A percentile compares a stretch with the other conserved stretches of the same genome.
These are phyloP conservation scores for Monarcha castaneiventris DNA, from an alignment of 2,113 vertebrate genomes.

Conservation along the genomic window DNA sequence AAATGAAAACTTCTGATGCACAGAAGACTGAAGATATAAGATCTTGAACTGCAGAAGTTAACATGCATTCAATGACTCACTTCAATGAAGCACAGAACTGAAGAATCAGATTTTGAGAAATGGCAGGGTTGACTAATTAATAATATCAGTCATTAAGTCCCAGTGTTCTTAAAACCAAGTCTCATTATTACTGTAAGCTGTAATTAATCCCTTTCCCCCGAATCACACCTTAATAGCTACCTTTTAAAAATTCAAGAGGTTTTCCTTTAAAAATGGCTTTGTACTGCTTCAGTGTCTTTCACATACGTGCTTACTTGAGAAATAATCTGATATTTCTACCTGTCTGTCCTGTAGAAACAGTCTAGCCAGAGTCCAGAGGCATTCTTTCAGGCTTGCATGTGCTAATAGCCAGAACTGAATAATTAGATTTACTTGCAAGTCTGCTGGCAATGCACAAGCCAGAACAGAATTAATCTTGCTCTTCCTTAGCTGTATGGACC, in stretches of 20 bases:
- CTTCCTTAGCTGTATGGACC: not conserved
- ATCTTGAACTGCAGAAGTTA: not conserved
- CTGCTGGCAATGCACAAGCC: not conserved
- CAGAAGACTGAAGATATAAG: not conserved
- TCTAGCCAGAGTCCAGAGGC: not conserved
- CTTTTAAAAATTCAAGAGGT: not conserved
- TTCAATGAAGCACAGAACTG: not conserved
- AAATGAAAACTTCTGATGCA: not conserved
- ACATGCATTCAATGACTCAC: not conserved
- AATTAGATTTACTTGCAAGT: slow-evolving; percentile 36
- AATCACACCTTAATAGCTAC: not conserved
- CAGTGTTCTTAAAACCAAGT: not conserved
- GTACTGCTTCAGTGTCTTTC: not conserved
- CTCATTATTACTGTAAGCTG: not conserved
- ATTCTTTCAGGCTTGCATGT: not conserved
- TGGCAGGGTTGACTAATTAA: not conserved
- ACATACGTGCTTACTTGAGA: not conserved
- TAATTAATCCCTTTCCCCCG: not conserved
- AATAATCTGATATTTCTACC: not conserved
- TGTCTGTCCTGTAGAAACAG: not conserved
- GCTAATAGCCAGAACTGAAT: not conserved
- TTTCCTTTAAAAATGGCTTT: not conserved
- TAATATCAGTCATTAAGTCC: not conserved
- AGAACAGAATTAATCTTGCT: slow-evolving; percentile 16
- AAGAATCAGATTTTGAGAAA: not conserved